Conservation (phyloP, 2,888 invertebrate species). For the Saturnia japonica region DNA sequence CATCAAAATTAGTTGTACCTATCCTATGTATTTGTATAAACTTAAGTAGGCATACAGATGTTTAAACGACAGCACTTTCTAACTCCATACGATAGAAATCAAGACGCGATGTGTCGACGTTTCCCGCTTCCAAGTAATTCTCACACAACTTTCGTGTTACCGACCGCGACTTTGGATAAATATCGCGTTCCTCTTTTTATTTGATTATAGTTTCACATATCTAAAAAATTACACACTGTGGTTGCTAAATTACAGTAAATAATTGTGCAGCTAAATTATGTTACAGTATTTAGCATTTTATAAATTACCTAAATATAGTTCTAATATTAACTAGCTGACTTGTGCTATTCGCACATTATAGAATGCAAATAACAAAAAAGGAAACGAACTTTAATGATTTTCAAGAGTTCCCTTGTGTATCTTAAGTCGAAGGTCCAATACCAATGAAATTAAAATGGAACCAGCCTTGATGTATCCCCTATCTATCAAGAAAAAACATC, state of each 20-base stretch:
- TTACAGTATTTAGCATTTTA: no score
- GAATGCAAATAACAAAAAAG: no score
- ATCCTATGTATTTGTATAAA: background rate
- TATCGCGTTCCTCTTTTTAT: constrained; percentile 2
- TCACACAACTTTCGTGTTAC: constrained; percentile 27
- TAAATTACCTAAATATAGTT: no score
- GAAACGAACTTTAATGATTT: no score
- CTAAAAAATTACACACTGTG: background rate
- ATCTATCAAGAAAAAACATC: no score
- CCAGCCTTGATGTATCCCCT: no score
- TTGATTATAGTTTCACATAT: background rate
- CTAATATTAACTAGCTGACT: no score
- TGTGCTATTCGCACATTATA: no score
- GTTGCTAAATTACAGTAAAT: background rate
- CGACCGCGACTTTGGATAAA: background rate
- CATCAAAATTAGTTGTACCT: no score
- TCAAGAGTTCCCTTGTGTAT: no score
- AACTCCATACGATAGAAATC: constrained; percentile 15
- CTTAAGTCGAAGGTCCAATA: no score
- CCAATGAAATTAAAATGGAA: no score
- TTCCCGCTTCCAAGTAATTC: constrained; percentile 13
- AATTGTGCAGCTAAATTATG: background rate
- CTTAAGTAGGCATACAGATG: background rate
- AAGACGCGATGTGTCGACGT: constrained; percentile 17
- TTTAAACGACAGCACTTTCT: constrained; percentile 19